phyloP scores from a whole-genome alignment of 2,888 invertebrate genomes.

The Tinea trinotella region DNA sequence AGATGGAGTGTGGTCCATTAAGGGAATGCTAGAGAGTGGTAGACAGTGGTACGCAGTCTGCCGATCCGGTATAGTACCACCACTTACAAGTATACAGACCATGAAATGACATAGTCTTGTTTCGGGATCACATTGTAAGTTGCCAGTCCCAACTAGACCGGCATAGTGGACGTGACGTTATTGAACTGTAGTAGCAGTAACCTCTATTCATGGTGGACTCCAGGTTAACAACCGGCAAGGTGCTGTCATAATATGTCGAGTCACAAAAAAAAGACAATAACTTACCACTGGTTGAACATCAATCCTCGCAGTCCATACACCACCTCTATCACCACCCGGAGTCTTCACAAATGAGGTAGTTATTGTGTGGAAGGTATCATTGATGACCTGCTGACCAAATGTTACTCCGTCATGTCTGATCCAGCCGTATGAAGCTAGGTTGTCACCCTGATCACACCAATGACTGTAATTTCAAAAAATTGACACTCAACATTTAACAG shows the following conservation, averaged over 20 bases:
- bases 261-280: slow-evolving; percentile 1
- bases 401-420: slow-evolving; percentile 90
- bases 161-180: too few relatives aligned
- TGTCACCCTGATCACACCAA: slow-evolving; percentile 93
- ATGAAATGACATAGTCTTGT: too few relatives aligned
- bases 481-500: too few relatives aligned
- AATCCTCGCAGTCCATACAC: slow-evolving; percentile 94
- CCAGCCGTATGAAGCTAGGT: slow-evolving; percentile 90
- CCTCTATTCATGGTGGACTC: neutral
- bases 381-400: slow-evolving; percentile 92
- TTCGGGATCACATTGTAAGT: too few relatives aligned
- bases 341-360: slow-evolving; percentile 92
- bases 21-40: too few relatives aligned
- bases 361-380: slow-evolving; percentile 83
- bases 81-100: too few relatives aligned
- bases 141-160: too few relatives aligned
- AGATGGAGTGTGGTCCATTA: too few relatives aligned
- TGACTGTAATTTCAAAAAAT: slow-evolving; percentile 73
- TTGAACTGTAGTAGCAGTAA: neutral
- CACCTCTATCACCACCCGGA: slow-evolving; percentile 84
- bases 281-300: slow-evolving; percentile 40
- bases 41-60: too few relatives aligned
- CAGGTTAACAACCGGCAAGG: too few relatives aligned
- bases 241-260: neutral
- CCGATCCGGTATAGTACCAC: too few relatives aligned